Base-by-base conservation (phyloP, 2,888 invertebrate genomes). In the Oxycera nigricornis region DNA sequence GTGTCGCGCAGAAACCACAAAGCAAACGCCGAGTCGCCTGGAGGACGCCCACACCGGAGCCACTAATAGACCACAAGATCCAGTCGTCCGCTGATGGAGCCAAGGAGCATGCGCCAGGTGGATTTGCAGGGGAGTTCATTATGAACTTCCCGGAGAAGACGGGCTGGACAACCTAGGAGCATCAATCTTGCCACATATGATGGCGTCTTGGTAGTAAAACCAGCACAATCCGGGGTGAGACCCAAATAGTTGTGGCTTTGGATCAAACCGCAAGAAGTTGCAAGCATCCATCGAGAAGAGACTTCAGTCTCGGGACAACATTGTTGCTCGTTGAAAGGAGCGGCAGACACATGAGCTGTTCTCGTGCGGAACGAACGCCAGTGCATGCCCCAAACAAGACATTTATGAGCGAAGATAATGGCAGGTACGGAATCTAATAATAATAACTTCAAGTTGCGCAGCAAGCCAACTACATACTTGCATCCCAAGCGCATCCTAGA, bases 41-140 rank as follows among this genome's bases (percentile, higher is more conserved):
- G 30, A 59, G 30, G 59, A 59, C 59, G 59, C 59, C 59, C 17
- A 59, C 59, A 28, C 22, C n/a, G 4, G 30, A 59, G 9, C 22
- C 59, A 24, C n/a, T 9, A n/a, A 59, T 59, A 59, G 30, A 4
- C 59, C 28, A 59, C 59, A n/a, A 24, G 17, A 26, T 59, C 28
- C 17, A n/a, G 17, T 59, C 55, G 17, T 55, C 46, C 22, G 55
- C 55, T 17, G 55, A 3, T 30, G 22, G 52, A 2, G 24, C 22
- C 30, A 59, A 30, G 14, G 6, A 59, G 59, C 30, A 59, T 28
- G 59, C 26, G 59, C 28, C n/a, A 2, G n/a, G 14, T 24, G 4
- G n/a, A 59, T 59, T 30, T 30, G 59, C 59, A n/a, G 14, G 6
- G 59, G n/a, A 24, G 17, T 30, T 59, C 59, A 59, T 59, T 59